phyloP scores from a whole-genome alignment of 1,140 invertebrate genomes.

The Tigriopus japonicus region DNA sequence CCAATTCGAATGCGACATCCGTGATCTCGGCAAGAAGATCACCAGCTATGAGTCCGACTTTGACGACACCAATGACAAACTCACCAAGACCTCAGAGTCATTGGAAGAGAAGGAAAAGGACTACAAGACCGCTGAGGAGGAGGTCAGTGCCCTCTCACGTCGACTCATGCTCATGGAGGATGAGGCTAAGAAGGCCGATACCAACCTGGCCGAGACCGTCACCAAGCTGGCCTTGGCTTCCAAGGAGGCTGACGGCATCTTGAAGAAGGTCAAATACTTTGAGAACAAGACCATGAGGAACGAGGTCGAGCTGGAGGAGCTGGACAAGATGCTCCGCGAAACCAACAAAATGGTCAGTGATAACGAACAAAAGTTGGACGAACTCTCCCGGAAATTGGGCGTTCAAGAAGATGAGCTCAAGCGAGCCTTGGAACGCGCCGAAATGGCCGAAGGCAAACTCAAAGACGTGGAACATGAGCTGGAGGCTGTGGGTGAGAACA shows the following conservation, averaged over 20 bases:
- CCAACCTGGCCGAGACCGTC: conserved; percentile 11
- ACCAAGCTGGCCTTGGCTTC: conserved; percentile 11
- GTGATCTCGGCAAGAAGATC: conserved; percentile 12
- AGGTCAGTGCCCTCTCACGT: conserved; percentile 7
- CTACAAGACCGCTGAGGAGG: conserved; percentile 11
- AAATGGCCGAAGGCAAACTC: conserved; percentile 9
- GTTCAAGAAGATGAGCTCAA: conserved; percentile 12
- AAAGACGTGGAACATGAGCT: conserved; percentile 12
- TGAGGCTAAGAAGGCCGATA: conserved; percentile 14
- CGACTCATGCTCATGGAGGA: conserved; percentile 14
- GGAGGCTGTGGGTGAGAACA: conserved; percentile 13
- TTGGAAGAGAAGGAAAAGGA: conserved; percentile 13
- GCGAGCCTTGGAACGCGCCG: conserved; percentile 7
- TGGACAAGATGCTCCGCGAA: conserved; percentile 5
- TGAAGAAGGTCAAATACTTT: conserved; percentile 13
- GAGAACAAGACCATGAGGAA: conserved; percentile 13
- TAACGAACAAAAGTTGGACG: conserved; percentile 11
- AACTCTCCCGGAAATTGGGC: conserved; percentile 8
- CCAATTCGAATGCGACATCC: conserved; percentile 12
- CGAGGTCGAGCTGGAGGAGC: conserved; percentile 6
- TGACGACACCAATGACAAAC: conserved; percentile 13
- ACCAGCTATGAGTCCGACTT: conserved; percentile 5
- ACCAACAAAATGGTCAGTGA: conserved; percentile 13
- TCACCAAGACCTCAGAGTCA: conserved; percentile 5
- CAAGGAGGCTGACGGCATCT: conserved; percentile 13